phyloP scores from a whole-genome alignment of 1,140 invertebrate genomes.

The Formica selysi region DNA sequence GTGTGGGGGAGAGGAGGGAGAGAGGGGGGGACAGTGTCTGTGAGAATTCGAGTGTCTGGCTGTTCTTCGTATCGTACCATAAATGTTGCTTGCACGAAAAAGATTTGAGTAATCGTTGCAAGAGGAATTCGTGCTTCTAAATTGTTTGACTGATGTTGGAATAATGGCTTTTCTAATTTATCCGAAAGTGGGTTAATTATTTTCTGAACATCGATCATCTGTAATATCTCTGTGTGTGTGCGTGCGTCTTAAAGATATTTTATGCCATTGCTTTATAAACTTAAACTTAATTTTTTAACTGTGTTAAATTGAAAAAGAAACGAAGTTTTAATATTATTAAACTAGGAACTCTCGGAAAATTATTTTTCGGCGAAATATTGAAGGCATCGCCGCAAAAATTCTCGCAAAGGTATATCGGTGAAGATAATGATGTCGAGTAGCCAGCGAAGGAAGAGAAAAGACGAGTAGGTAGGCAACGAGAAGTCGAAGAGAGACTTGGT shows the following conservation, averaged over 20 bases:
- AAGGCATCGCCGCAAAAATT: too few species aligned
- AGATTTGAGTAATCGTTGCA: conserved; percentile 20
- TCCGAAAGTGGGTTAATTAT: not conserved
- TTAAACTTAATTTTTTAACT: not conserved
- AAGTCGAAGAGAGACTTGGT: conserved; percentile 54
- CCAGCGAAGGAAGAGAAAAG: not conserved
- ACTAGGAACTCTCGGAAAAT: not conserved
- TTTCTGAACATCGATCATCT: conserved; percentile 23
- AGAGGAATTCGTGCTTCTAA: conserved; percentile 5
- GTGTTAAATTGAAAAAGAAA: not conserved
- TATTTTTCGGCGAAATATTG: not conserved
- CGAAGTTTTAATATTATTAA: too few species aligned
- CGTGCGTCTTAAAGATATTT: not conserved
- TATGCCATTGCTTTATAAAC: not conserved
- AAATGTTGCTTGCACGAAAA: too few species aligned
- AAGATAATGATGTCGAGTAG: conserved; percentile 9
- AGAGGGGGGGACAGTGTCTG: not conserved
- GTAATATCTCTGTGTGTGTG: not conserved
- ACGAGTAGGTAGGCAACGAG: not conserved
- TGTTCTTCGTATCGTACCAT: not conserved
- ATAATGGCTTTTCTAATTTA: not conserved
- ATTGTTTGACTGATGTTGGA: conserved; percentile 10
- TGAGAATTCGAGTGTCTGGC: conserved; percentile 30
- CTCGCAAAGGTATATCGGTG: not conserved
- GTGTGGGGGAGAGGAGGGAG: not conserved